Conservation (phyloP, 2,113 vertebrate species). For the Ibidorhyncha struthersii region DNA sequence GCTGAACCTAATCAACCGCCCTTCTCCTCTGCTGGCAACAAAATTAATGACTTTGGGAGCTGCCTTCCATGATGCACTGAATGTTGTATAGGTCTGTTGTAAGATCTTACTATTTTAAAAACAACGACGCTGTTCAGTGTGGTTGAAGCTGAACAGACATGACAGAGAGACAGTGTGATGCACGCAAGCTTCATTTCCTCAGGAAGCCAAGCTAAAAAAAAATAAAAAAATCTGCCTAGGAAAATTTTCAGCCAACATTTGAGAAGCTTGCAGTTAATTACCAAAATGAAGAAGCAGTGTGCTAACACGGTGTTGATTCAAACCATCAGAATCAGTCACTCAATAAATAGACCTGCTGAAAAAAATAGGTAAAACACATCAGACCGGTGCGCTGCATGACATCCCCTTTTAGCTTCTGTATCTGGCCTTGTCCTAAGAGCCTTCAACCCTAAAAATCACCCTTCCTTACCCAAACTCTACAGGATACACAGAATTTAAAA, state of each 20-base stretch:
- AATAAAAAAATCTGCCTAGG: background rate
- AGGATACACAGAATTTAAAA: background rate
- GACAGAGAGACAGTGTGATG: conserved; percentile 30
- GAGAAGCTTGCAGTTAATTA: conserved; percentile 24
- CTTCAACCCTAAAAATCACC: background rate
- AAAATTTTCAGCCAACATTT: conserved; percentile 19
- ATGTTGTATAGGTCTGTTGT: background rate
- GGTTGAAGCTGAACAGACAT: conserved; percentile 49
- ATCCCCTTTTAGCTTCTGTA: background rate
- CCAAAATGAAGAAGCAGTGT: conserved; percentile 11
- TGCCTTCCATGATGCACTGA: background rate
- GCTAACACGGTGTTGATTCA: background rate
- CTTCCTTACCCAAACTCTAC: background rate
- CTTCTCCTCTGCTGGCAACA: background rate
- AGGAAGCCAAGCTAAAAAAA: conserved; percentile 13
- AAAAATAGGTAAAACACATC: background rate
- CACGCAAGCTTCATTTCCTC: conserved; percentile 62
- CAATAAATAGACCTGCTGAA: background rate
- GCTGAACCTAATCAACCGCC: background rate
- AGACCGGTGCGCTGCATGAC: background rate
- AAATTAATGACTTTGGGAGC: background rate
- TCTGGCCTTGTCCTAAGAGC: background rate
- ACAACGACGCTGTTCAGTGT: background rate
- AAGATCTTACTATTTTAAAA: conserved; percentile 4
- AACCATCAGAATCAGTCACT: background rate